Conservation (phyloP, 2,113 vertebrate genomes). For the Chamaea fasciata region DNA sequence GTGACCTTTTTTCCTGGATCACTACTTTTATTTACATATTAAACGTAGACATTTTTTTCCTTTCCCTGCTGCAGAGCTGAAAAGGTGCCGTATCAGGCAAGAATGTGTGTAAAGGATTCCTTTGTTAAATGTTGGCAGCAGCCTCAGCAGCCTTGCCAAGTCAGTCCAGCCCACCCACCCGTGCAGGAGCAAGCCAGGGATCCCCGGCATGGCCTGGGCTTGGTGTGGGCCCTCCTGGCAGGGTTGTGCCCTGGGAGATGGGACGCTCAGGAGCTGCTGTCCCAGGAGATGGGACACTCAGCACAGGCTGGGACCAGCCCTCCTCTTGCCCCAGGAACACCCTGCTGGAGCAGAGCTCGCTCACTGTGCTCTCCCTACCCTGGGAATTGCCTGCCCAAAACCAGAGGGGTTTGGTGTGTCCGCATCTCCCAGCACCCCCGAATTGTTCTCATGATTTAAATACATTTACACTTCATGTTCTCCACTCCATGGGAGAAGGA, state of each 20-base stretch:
- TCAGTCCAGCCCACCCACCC: slow-evolving; percentile 22
- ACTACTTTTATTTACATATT: slow-evolving; percentile 22
- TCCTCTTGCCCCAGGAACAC: background rate
- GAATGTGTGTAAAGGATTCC: slow-evolving; percentile 42
- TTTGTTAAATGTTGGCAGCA: slow-evolving; percentile 40
- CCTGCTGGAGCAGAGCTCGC: background rate
- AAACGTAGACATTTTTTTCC: background rate
- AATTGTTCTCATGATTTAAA: background rate
- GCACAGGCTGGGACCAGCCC: background rate
- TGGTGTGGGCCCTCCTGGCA: background rate
- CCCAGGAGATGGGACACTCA: background rate
- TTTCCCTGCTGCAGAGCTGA: background rate
- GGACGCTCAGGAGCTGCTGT: background rate
- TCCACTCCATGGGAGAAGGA: background rate
- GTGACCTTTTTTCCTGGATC: slow-evolving; percentile 14
- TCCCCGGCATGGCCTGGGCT: background rate
- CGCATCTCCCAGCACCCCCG: fast-evolving
- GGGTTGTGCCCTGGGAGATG: background rate
- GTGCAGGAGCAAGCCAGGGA: background rate
- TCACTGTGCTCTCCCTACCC: fast-evolving
- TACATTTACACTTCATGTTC: background rate
- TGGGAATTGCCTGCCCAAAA: fast-evolving
- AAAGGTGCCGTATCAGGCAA: slow-evolving; percentile 12
- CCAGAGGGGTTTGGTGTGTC: fast-evolving
- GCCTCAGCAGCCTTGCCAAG: background rate